Base-by-base conservation (phyloP, 2,797 vertebrate species). In the Rhynchotus rufescens region DNA sequence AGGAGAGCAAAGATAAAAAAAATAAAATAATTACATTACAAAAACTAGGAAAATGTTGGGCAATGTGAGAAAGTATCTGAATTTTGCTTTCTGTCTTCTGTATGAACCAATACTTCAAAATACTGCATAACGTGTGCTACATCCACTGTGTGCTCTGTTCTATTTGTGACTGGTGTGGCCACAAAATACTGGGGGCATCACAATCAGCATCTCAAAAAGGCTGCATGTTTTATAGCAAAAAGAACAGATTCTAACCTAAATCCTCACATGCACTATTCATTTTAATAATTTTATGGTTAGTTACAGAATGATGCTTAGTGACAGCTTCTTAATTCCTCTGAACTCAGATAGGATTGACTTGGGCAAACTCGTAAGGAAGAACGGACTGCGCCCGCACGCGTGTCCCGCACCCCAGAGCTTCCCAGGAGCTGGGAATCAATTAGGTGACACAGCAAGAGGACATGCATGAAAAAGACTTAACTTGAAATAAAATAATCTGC, bases 401-500 rank as follows among this genome's bases (percentile, higher is more conserved):
- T 10, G 3, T 40, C 62, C 79, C 40, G 84, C 45, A 61, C 34
- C 23, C 32, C 72, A 85, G 51, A 93, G 73, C 84, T 86, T 94
- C 90, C 86, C n/a, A 56, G 84, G 82, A 94, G 67, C 77, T 10
- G 4, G 76, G 82, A 89, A 94, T 92, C 90, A 94, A 90, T 92
- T 86, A 93, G 92, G 89, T 94, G 92, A 96, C 82, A 95, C 67
- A 94, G 90, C 86, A 94, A 94, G 80, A 93, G 82, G 86, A 96
- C 93, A 94, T 67, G 86, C 47, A 93, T 73, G 68, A 89, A 84
- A 91, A 73, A 86, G 11, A 76, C 73, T 82, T 64, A 69, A 38
- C 67, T n/a, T 92, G 79, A 92, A 96, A 94, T 92, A 87, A 96
- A 95, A 94, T 94, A 90, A 93, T 89, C 82, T 89, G 87, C 90